Evolutionary conservation across 2,888 invertebrate genomes (phyloP).

Genomic region (Exephanes ischioxanthus): DNA sequence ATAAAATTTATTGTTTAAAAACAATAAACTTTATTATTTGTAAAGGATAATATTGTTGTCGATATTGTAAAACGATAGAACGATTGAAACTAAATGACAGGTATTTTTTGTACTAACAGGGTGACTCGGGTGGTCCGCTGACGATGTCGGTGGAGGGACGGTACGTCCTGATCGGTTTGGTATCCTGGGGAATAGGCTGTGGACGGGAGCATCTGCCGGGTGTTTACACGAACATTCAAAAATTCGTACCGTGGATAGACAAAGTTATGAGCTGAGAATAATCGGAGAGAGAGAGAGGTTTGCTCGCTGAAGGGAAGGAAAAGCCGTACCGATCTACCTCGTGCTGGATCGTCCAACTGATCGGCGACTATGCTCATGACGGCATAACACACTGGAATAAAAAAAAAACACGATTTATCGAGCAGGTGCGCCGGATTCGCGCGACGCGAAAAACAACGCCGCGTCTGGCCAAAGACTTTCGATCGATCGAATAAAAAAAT

Average conservation of each 20-base stretch:
- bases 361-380: conserved; percentile 61
- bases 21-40: too few relatives aligned
- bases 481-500: conserved; percentile 35
- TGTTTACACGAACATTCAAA: conserved; percentile 96
- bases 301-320: conserved; percentile 21
- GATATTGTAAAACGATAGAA: background rate
- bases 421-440: conserved; percentile 28
- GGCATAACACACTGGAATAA: conserved; percentile 36
- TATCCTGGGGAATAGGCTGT: conserved; percentile 97
- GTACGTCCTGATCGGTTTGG: conserved; percentile 94
- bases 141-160: conserved; percentile 94
- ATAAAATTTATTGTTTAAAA: too few relatives aligned
- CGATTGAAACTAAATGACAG: background rate
- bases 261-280: conserved; percentile 89
- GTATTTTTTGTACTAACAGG: conserved; percentile 79
- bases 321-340: conserved; percentile 27
- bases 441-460: conserved; percentile 12
- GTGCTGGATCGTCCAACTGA: conserved; percentile 33
- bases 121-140: conserved; percentile 94
- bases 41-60: too few relatives aligned
- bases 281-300: background rate
- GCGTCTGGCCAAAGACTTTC: conserved; percentile 60
- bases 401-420: conserved; percentile 13
- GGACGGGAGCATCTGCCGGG: conserved; percentile 96
- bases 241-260: conserved; percentile 96